Evolutionary conservation across 2,888 invertebrate genomes (phyloP), one percentile per base, ranked within the genome.

Genomic region (Polydrusus tereticollis): DNA sequence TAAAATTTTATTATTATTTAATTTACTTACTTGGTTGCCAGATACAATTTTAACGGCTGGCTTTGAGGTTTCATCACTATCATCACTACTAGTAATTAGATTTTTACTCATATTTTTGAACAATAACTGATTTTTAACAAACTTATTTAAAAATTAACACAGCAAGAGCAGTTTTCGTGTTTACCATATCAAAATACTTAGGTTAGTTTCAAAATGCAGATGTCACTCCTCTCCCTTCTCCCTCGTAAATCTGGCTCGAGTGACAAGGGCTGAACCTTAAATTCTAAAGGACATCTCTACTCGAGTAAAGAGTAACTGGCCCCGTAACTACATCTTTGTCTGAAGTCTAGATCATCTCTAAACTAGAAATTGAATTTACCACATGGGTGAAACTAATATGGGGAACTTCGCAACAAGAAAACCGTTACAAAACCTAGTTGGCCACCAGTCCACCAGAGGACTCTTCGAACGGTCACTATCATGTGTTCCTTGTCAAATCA

Each of bases 51-150:
- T 59, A 16, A 26, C 12, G 14, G 21, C 26, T 43, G 21, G 36
- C 8, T 4, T 7, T 21, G 43, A 8, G 10, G 23, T 59, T 10
- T 8, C 52, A 26, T 36, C 12, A 52, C 57, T 26, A 29, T 43
- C 29, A 18, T 55, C 65, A 41, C 57, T 57, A 57, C 26, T 41
- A 26, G 43, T 57, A 18, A 55, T 23, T 43, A 55, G 21, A 3
- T 65, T 26, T 23, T 41, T 16, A 43, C 8, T 23, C 64, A 64
- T 64, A 38, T 60, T 26, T 5, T 7, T 7, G 7, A 26, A 26
- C 3, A 26, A 26, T 26, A 26, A 5, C 7, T 26, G 26, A n/a
- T n/a, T n/a, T n/a, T n/a, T n/a, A n/a, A n/a, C n/a, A n/a, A n/a
- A n/a, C n/a, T n/a, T n/a, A n/a, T n/a, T n/a, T n/a, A 33, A 33